Conservation (phyloP, 2,888 invertebrate genomes). For the Eupeodes latifasciatus region DNA sequence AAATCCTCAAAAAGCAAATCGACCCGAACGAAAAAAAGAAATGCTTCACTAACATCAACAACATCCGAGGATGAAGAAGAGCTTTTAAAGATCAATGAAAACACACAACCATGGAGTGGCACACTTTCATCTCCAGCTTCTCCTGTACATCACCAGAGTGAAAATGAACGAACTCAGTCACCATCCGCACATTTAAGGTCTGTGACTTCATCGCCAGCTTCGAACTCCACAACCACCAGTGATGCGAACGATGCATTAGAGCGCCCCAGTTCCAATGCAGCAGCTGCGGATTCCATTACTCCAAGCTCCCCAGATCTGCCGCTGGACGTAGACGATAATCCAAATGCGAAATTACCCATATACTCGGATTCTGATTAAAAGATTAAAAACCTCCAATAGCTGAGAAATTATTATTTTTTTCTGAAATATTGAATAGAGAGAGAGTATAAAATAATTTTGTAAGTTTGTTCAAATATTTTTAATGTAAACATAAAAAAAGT, state of each 20-base stretch:
- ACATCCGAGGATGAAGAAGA: slow-evolving; percentile 48
- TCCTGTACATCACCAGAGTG: slow-evolving; percentile 24
- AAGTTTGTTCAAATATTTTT: slow-evolving; percentile 68
- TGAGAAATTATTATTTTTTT: slow-evolving; percentile 23
- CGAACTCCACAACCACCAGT: slow-evolving; percentile 52
- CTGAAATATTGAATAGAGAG: slow-evolving; percentile 31
- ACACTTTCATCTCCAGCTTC: slow-evolving; percentile 38
- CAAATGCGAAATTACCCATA: slow-evolving; percentile 65
- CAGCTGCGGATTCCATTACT: slow-evolving; percentile 11
- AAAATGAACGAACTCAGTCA: slow-evolving; percentile 31
- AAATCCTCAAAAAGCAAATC: slow-evolving; percentile 55
- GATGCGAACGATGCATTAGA: slow-evolving; percentile 54
- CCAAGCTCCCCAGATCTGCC: slow-evolving; percentile 31
- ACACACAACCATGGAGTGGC: slow-evolving; percentile 31
- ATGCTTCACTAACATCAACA: slow-evolving; percentile 26
- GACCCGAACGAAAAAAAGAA: slow-evolving; percentile 35
- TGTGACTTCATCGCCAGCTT: slow-evolving; percentile 51
- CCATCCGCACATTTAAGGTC: slow-evolving; percentile 39
- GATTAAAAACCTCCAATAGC: neutral
- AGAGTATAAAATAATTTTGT: slow-evolving; percentile 46
- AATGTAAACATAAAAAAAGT: slow-evolving; percentile 57
- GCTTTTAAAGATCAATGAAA: slow-evolving; percentile 7
- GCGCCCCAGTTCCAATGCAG: slow-evolving; percentile 40
- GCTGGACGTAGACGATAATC: slow-evolving; percentile 36
- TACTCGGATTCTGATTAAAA: slow-evolving; percentile 67